Evolutionary conservation across 1,140 invertebrate genomes (phyloP).

Genomic region (Rhopalosiphum maidis): DNA sequence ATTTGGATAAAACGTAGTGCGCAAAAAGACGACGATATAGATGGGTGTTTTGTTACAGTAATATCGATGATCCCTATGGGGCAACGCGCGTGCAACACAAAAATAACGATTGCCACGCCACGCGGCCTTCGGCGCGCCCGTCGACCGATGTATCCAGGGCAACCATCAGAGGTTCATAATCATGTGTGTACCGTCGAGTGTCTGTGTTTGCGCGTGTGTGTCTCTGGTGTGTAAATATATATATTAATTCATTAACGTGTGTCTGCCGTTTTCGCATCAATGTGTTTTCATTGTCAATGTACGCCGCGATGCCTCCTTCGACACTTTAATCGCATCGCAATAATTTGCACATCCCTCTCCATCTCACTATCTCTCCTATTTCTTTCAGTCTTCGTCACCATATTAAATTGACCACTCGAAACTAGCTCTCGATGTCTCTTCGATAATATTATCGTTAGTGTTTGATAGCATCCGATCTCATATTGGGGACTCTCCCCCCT

Average conservation of each 20-base stretch:
- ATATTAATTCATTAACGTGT: neutral
- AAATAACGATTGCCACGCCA: constrained; percentile 53
- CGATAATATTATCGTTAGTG: neutral
- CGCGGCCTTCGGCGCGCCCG: constrained; percentile 22
- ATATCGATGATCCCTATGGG: constrained; percentile 37
- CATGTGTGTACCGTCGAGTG: constrained; percentile 1
- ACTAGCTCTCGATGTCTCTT: too few relatives aligned
- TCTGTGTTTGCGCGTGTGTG: neutral
- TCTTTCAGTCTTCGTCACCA: too few relatives aligned
- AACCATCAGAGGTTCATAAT: constrained; percentile 46
- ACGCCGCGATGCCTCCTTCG: neutral
- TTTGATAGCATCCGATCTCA: neutral
- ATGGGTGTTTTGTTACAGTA: neutral
- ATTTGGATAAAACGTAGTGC: neutral
- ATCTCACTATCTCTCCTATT: too few relatives aligned
- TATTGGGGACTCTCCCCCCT: too few relatives aligned
- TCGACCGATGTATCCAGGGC: constrained; percentile 50
- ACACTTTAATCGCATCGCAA: neutral
- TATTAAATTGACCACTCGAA: too few relatives aligned
- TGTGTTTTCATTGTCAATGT: neutral
- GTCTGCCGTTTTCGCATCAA: neutral
- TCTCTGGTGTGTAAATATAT: neutral
- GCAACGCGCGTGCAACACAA: constrained; percentile 25
- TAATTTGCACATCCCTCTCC: neutral
- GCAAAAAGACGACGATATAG: neutral